Percentiles rank a stretch among this genome's conserved stretches.
Conservation (phyloP, 2,888 invertebrate species). For the Phyto melanocephala region DNA sequence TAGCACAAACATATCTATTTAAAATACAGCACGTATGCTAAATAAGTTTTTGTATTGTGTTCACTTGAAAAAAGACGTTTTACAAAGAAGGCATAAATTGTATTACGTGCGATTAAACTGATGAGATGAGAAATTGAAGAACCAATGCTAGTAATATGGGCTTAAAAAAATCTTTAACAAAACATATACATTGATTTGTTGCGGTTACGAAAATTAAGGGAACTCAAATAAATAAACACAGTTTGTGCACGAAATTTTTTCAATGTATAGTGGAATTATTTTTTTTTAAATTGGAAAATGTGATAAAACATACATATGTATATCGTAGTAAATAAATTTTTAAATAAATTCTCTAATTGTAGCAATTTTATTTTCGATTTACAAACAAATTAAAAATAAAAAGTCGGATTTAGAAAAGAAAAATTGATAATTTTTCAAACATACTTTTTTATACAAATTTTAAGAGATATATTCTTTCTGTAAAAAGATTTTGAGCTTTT, state of each 20-base stretch:
- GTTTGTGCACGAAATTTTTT: not conserved
- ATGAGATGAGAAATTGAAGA: slow-evolving; percentile 10
- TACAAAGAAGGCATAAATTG: slow-evolving; percentile 46
- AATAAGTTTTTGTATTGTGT: slow-evolving; percentile 36
- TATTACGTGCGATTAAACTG: slow-evolving; percentile 47
- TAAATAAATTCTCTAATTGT: too few species aligned
- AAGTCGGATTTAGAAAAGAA: too few species aligned
- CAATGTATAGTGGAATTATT: not conserved
- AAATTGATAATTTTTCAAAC: too few species aligned
- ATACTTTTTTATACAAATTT: too few species aligned
- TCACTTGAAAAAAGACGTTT: slow-evolving; percentile 7
- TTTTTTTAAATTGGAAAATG: too few species aligned
- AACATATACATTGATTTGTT: slow-evolving; percentile 24
- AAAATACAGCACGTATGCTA: slow-evolving; percentile 46
- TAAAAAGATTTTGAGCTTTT: too few species aligned
- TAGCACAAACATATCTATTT: too few species aligned
- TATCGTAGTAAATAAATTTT: too few species aligned
- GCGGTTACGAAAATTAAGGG: slow-evolving; percentile 8
- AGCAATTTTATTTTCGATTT: too few species aligned
- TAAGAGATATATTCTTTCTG: too few species aligned
- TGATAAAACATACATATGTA: too few species aligned
- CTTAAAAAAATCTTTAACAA: not conserved
- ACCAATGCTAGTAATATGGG: slow-evolving; percentile 8
- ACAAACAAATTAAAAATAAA: too few species aligned
- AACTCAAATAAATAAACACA: not conserved